Evolutionary conservation across 1,140 invertebrate genomes (phyloP).

Genomic region (Penaeus chinensis): DNA sequence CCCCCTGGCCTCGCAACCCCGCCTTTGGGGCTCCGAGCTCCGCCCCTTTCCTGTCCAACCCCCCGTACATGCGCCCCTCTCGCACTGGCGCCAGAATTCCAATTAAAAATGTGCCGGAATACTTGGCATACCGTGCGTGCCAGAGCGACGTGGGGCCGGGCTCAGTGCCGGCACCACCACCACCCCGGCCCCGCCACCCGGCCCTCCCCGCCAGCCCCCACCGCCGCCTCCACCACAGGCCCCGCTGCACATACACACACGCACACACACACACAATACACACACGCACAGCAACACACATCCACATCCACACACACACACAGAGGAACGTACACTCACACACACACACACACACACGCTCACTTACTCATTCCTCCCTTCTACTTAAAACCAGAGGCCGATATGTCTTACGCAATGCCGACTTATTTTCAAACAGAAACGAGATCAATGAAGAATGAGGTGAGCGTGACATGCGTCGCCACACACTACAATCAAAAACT

Average conservation of each 20-base stretch:
- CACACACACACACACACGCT: neutral
- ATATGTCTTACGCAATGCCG: too few species aligned
- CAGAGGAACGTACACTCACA: neutral
- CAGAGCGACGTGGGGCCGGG: slow-evolving; percentile 56
- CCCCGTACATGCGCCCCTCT: slow-evolving; percentile 53
- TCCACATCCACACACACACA: neutral
- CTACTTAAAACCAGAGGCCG: neutral
- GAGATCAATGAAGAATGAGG: too few species aligned
- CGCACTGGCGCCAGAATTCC: slow-evolving; percentile 62
- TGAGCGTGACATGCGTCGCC: too few species aligned
- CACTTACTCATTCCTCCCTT: neutral
- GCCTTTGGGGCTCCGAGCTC: slow-evolving; percentile 36
- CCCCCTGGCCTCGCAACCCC: slow-evolving; percentile 42
- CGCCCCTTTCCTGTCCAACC: slow-evolving; percentile 31
- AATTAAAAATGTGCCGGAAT: slow-evolving; percentile 65
- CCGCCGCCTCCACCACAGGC: slow-evolving; percentile 1
- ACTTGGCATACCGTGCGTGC: slow-evolving; percentile 64
- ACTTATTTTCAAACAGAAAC: too few species aligned
- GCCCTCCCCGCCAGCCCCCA: neutral
- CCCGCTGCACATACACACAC: too few species aligned
- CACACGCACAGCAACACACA: too few species aligned
- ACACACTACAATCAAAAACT: too few species aligned
- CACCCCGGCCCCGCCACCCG: neutral
- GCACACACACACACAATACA: too few species aligned
- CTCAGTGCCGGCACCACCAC: neutral